phyloP scores from a whole-genome alignment of 2,797 vertebrate species.

The Labeo calbasu region DNA sequence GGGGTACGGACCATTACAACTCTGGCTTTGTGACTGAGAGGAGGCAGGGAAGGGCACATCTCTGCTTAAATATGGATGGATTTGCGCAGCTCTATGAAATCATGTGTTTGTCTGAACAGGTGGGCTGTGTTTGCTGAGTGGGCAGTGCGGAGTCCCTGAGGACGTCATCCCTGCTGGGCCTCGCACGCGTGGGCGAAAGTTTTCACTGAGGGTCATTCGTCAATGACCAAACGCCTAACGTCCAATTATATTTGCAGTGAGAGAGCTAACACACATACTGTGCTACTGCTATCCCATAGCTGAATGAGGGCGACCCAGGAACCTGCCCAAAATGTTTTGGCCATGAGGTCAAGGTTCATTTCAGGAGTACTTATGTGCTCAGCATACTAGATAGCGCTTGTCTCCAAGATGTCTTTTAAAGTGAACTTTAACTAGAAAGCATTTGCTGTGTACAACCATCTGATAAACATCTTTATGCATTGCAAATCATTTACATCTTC shows the following conservation, averaged over 20 bases:
- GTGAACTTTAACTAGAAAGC: background rate
- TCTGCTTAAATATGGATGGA: conserved; percentile 62
- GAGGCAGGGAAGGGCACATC: conserved; percentile 54
- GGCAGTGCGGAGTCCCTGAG: conserved; percentile 54
- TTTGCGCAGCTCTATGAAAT: conserved; percentile 56
- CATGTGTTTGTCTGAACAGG: conserved; percentile 53
- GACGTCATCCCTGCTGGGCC: conserved; percentile 22
- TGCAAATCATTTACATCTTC: background rate
- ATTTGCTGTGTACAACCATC: background rate
- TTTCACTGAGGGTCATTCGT: conserved; percentile 41
- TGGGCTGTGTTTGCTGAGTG: conserved; percentile 51
- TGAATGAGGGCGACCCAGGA: conserved; percentile 13
- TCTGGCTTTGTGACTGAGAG: conserved; percentile 47
- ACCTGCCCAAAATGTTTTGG: conserved; percentile 14
- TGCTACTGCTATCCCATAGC: background rate
- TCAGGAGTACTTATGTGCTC: background rate
- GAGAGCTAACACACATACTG: background rate
- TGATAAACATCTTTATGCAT: background rate
- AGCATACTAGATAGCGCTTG: background rate
- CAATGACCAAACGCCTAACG: conserved; percentile 15
- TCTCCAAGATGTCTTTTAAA: conserved; percentile 5
- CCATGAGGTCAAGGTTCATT: conserved; percentile 13
- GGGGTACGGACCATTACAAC: conserved; percentile 61
- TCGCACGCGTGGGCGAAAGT: conserved; percentile 41
- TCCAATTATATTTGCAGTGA: background rate